These are phyloP conservation scores for Eueremaeus valkanovi DNA, from an alignment of 2,888 invertebrate genomes.

Conservation along the genomic window DNA sequence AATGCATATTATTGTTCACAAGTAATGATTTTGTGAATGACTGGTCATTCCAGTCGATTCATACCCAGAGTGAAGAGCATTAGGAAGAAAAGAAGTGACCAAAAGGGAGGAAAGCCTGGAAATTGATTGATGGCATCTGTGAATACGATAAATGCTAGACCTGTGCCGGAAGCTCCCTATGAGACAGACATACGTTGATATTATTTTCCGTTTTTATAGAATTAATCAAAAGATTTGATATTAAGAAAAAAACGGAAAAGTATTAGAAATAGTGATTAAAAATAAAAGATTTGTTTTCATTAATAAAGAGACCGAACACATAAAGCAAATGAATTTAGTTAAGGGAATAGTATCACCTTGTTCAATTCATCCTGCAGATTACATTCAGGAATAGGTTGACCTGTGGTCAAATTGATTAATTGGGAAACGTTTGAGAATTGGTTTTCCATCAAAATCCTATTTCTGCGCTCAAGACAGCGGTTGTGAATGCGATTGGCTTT, in stretches of 20 bases:
- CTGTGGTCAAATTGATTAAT: slow-evolving; percentile 9
- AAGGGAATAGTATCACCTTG: slow-evolving; percentile 68
- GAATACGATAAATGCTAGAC: slow-evolving; percentile 93
- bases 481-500: slow-evolving; percentile 81
- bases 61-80: slow-evolving; percentile 85
- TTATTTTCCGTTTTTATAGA: too few relatives aligned
- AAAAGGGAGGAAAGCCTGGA: slow-evolving; percentile 82
- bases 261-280: too few relatives aligned
- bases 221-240: too few relatives aligned
- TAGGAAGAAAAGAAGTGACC: slow-evolving; percentile 92
- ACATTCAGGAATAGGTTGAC: slow-evolving; percentile 56
- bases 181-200: too few relatives aligned
- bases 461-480: slow-evolving; percentile 59
- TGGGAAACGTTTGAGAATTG: background rate
- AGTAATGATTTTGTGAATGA: background rate
- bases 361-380: slow-evolving; percentile 79
- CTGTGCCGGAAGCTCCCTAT: slow-evolving; percentile 93
- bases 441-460: background rate
- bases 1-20: background rate
- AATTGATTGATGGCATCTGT: slow-evolving; percentile 98
- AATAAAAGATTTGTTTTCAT: too few relatives aligned
- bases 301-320: background rate
- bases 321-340: slow-evolving; percentile 17
- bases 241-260: too few relatives aligned
- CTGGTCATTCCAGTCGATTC: background rate